phyloP scores from a whole-genome alignment of 2,888 invertebrate species.

The Cyrtodaria siliqua region DNA sequence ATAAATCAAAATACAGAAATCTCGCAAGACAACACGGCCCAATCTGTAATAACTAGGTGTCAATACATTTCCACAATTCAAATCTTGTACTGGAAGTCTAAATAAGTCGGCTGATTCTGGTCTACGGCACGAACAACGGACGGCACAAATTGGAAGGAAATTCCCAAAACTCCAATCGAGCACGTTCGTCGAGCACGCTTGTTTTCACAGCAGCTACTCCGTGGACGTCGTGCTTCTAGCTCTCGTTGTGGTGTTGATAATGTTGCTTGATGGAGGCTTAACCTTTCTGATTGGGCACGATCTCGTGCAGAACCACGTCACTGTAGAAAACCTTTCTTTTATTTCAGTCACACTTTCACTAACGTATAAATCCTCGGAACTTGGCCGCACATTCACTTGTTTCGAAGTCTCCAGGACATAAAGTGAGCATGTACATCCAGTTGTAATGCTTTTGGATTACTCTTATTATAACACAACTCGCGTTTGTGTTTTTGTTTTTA shows the following conservation, averaged over 20 bases:
- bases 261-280: conserved; percentile 12
- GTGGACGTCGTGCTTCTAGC: conserved; percentile 24
- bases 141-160: conserved; percentile 51
- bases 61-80: conserved; percentile 56
- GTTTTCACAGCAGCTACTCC: conserved; percentile 48
- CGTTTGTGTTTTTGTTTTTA: no score
- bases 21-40: conserved; percentile 47
- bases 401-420: no score
- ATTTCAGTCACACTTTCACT: conserved; percentile 52
- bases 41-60: conserved; percentile 32
- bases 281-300: conserved; percentile 59
- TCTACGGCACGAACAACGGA: conserved; percentile 51
- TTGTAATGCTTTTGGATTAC: no score
- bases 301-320: conserved; percentile 44
- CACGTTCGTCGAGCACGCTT: conserved; percentile 54
- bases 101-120: conserved; percentile 48
- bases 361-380: conserved; percentile 17
- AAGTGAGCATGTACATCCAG: no score
- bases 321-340: conserved; percentile 39
- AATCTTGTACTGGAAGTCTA: conserved; percentile 16
- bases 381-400: no score
- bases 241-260: conserved; percentile 15
- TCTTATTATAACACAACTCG: no score
- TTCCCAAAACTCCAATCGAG: conserved; percentile 49
- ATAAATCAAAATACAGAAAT: conserved; percentile 55